phyloP scores from a whole-genome alignment of 1,140 invertebrate species.

The Cryptotermes secundus region DNA sequence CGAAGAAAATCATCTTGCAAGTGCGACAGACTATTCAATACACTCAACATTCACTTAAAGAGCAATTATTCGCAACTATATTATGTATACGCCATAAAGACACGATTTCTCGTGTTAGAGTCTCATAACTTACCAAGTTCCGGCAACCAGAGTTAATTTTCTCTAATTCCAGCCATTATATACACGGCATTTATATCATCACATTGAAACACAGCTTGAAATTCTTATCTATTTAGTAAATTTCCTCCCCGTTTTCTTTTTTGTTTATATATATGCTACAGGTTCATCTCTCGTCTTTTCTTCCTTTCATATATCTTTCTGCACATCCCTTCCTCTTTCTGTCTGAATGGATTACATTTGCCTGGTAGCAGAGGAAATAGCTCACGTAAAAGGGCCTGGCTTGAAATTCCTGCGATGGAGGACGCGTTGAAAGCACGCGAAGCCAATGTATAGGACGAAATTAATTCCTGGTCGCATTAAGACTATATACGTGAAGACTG shows the following conservation, averaged over 20 bases:
- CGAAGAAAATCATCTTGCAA: no score
- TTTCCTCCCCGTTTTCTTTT: background rate
- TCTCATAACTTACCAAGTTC: no score
- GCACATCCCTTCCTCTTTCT: background rate
- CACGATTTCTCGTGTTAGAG: no score
- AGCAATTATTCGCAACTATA: no score
- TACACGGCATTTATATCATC: background rate
- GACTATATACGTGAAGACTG: background rate
- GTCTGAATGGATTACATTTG: background rate
- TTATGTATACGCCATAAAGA: no score
- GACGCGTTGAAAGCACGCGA: background rate
- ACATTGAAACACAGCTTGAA: background rate
- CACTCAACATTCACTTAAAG: no score
- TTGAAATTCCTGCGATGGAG: background rate
- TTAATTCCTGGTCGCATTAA: background rate
- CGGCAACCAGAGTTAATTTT: background rate
- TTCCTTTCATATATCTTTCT: background rate
- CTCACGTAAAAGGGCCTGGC: background rate
- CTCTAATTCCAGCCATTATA: background rate
- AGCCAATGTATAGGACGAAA: background rate
- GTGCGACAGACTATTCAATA: no score
- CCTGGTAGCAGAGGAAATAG: background rate
- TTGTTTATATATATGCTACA: no score
- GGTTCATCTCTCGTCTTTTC: background rate
- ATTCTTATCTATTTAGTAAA: background rate